phyloP scores from a whole-genome alignment of 2,888 invertebrate genomes.

The Standfussiana lucernea region DNA sequence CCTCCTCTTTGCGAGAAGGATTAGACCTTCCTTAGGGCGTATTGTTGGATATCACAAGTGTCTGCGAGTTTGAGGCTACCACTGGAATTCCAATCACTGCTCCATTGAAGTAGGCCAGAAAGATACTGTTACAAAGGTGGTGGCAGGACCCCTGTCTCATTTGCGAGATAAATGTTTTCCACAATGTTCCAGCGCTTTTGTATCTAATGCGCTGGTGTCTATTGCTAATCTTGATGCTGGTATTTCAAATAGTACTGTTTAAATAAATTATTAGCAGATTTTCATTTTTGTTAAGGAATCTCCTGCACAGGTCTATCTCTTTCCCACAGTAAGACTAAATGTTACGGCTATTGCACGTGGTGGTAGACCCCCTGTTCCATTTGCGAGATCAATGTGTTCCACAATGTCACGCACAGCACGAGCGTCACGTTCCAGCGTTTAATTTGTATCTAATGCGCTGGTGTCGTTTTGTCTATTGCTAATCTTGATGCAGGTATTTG shows the following conservation, averaged over 20 bases:
- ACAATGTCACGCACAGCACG: slow-evolving; percentile 69
- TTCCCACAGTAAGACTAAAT: not conserved
- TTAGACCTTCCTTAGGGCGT: not conserved
- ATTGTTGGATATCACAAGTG: not conserved
- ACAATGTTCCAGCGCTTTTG: slow-evolving; percentile 54
- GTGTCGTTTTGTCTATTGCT: slow-evolving; percentile 1
- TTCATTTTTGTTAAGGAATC: not conserved
- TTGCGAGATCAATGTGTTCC: slow-evolving; percentile 62
- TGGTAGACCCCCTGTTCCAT: slow-evolving; percentile 45
- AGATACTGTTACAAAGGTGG: not conserved
- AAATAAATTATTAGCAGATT: not conserved
- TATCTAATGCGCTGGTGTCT: slow-evolving; percentile 35
- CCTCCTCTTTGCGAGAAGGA: not conserved
- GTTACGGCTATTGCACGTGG: not conserved
- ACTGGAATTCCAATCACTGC: too few species aligned
- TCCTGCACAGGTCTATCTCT: not conserved
- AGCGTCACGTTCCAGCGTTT: slow-evolving; percentile 46
- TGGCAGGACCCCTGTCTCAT: slow-evolving; percentile 37
- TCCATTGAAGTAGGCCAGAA: not conserved
- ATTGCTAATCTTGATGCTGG: slow-evolving; percentile 18
- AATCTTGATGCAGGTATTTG: slow-evolving; percentile 37
- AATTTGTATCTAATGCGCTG: slow-evolving; percentile 52
- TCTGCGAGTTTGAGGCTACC: not conserved
- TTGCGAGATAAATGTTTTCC: slow-evolving; percentile 61
- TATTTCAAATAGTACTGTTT: slow-evolving; percentile 35